A percentile compares a stretch with the other conserved stretches of the same genome.
Conservation (phyloP, 2,888 invertebrate genomes). For the Catocala nupta region DNA sequence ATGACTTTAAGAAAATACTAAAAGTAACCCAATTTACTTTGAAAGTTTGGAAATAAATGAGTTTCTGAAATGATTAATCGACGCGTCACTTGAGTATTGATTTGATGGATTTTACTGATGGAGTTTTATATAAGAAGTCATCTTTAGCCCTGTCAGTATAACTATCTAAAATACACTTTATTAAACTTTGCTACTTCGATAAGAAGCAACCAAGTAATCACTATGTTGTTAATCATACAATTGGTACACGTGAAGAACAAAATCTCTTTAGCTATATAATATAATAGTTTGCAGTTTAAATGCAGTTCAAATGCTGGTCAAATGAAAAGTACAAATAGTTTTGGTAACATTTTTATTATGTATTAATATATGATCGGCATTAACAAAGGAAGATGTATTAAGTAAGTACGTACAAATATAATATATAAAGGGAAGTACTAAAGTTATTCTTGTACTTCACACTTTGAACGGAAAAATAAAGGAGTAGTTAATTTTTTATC, state of each 20-base stretch:
- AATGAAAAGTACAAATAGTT: no score
- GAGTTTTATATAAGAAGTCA: not conserved
- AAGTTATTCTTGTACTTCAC: conserved; percentile 48
- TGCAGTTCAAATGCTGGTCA: no score
- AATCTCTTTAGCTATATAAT: no score
- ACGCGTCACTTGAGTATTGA: conserved; percentile 5
- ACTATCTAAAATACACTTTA: not conserved
- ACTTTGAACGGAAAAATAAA: conserved; percentile 66
- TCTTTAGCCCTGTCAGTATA: not conserved
- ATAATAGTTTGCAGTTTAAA: not conserved
- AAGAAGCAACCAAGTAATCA: no score
- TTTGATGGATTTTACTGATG: conserved; percentile 1
- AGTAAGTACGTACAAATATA: not conserved
- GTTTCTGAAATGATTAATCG: conserved; percentile 14
- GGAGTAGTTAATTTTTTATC: conserved; percentile 77
- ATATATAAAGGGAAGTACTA: conserved; percentile 19
- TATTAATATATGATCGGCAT: not conserved
- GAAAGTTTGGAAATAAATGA: conserved; percentile 12
- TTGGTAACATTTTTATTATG: not conserved
- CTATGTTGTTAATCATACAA: no score
- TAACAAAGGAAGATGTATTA: not conserved
- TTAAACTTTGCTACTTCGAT: no score
- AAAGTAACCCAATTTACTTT: conserved; percentile 11
- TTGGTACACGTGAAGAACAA: no score
- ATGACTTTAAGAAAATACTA: not conserved